Evolutionary conservation across 2,797 vertebrate genomes (phyloP).

Genomic region (Sebastes wilsoni): DNA sequence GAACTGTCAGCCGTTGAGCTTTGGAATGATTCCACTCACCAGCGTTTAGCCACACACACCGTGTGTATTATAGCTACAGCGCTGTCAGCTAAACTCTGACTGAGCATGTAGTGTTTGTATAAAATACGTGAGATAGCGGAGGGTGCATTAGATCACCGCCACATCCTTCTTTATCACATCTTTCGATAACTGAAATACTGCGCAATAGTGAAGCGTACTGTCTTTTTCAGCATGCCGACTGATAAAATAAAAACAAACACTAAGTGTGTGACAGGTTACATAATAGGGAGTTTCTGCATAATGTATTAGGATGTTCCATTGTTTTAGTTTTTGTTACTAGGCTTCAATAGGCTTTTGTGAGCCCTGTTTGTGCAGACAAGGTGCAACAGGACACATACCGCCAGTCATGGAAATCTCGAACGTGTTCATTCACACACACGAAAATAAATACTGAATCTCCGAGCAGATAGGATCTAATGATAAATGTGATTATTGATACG

Average conservation of each 20-base stretch:
- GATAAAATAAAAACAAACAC: conserved; percentile 35
- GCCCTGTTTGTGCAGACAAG: conserved; percentile 40
- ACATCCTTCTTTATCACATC: background rate
- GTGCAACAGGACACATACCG: conserved; percentile 22
- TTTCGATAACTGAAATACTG: conserved; percentile 16
- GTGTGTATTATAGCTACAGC: background rate
- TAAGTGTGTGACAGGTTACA: background rate
- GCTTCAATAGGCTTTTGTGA: conserved; percentile 45
- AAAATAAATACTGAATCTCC: conserved; percentile 32
- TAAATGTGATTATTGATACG: conserved; percentile 29
- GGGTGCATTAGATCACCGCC: background rate
- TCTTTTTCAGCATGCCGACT: conserved; percentile 4
- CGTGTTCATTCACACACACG: conserved; percentile 4
- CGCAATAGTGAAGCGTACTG: background rate
- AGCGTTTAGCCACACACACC: conserved; percentile 18
- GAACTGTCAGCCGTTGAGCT: conserved; percentile 61
- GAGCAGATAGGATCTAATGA: conserved; percentile 31
- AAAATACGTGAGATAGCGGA: background rate
- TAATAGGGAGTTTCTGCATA: background rate
- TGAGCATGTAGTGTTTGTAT: conserved; percentile 10
- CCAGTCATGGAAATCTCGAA: conserved; percentile 12
- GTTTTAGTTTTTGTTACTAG: conserved; percentile 25
- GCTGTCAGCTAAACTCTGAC: background rate
- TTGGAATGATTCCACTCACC: conserved; percentile 42
- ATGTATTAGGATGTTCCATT: conserved; percentile 13